A percentile compares a stretch with the other conserved stretches of the same genome.
These are phyloP conservation scores for Paramuricea clavata DNA, from an alignment of 92 coral and sea anemone species.

Conservation along the genomic window DNA sequence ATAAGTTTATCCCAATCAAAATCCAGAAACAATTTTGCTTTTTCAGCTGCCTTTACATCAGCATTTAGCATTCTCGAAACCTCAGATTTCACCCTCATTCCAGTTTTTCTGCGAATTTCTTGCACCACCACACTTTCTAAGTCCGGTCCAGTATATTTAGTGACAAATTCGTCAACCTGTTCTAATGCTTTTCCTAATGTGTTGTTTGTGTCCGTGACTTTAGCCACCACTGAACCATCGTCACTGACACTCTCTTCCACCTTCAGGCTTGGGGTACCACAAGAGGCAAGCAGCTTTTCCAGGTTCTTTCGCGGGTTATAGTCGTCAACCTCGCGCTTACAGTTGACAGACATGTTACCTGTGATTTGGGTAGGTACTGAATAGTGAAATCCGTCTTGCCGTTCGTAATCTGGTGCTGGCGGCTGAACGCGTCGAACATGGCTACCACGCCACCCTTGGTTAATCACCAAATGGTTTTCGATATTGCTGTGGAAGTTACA, in stretches of 20 bases:
- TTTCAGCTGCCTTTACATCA: constrained; percentile 54
- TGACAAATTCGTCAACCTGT: neutral
- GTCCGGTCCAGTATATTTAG: neutral
- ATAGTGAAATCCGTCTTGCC: constrained; percentile 32
- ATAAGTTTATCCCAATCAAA: constrained; percentile 53
- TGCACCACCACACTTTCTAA: neutral
- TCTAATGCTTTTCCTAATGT: neutral
- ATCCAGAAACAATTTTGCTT: constrained; percentile 52
- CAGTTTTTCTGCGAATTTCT: constrained; percentile 17
- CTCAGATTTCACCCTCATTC: constrained; percentile 38
- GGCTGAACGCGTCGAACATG: neutral
- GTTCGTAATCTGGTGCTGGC: constrained; percentile 18
- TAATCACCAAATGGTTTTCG: neutral
- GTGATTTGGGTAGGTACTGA: neutral
- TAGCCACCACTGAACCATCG: neutral
- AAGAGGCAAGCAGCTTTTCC: constrained; percentile 46
- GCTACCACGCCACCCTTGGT: constrained; percentile 20
- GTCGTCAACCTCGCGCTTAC: constrained; percentile 43
- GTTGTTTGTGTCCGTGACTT: neutral
- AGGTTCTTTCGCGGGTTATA: constrained; percentile 64
- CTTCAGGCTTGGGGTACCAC: constrained; percentile 56
- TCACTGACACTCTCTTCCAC: neutral
- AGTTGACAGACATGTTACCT: neutral
- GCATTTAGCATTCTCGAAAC: constrained; percentile 48
- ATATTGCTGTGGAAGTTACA: neutral